These are phyloP conservation scores for Nylanderia fulva DNA, from an alignment of 1,140 invertebrate genomes.

Conservation along the genomic window DNA sequence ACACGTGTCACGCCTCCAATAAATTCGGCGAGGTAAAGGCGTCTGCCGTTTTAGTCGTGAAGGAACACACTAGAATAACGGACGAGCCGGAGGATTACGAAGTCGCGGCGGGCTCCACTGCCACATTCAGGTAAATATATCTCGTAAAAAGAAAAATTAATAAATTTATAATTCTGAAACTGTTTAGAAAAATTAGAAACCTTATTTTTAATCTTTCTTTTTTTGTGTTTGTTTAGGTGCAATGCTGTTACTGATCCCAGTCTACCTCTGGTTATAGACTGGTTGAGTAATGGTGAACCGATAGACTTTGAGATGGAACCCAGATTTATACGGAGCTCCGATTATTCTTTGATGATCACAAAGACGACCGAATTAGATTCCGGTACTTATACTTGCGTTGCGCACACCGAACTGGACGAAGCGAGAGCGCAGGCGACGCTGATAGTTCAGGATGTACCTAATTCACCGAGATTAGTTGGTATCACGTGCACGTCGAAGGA, in stretches of 20 bases:
- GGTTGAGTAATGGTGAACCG: constrained; percentile 93
- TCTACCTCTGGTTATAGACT: constrained; percentile 93
- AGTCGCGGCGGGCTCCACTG: constrained; percentile 94
- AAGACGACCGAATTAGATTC: constrained; percentile 98
- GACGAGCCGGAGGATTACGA: constrained; percentile 96
- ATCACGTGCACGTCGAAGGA: constrained; percentile 90
- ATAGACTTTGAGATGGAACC: constrained; percentile 96
- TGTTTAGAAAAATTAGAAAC: neutral
- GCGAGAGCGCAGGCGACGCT: constrained; percentile 94
- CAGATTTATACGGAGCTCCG: constrained; percentile 92
- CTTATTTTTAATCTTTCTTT: neutral
- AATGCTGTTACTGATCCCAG: constrained; percentile 95
- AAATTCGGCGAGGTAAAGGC: constrained; percentile 94
- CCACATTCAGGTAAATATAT: constrained; percentile 90
- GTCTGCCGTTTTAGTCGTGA: constrained; percentile 92
- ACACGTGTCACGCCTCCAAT: constrained; percentile 96
- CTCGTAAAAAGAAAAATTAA: neutral
- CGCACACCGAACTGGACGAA: constrained; percentile 95
- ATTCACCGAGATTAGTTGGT: constrained; percentile 91
- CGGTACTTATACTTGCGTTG: constrained; percentile 98
- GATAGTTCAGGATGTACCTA: constrained; percentile 98
- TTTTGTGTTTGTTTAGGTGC: constrained; percentile 87
- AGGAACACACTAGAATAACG: constrained; percentile 94
- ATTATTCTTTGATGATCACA: constrained; percentile 97
- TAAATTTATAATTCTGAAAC: neutral